Base-by-base conservation (phyloP, 1,140 invertebrate species). In the Diuraphis noxia region DNA sequence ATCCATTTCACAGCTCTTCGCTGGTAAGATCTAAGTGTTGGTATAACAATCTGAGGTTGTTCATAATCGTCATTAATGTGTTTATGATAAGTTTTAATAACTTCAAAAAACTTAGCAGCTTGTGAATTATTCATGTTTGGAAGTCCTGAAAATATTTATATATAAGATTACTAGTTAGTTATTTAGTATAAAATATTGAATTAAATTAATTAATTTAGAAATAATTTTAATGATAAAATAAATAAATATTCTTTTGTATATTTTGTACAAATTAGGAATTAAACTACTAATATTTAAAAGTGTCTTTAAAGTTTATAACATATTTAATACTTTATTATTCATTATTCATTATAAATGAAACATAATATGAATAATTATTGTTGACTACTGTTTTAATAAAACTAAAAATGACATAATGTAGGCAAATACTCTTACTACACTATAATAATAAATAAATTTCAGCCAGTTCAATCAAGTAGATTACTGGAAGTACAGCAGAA, bases 1-100 rank as follows among this genome's bases (percentile, higher is more conserved):
- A 97, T 96, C 96, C 96, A 97, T 52, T 93, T 93, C 0, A 97
- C 96, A 84, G 96, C 96, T 63, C 94, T 92, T 92, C 94, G 93
- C 93, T 97, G 96, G 93, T 97, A 97, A 13, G 94, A 94, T 91
- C 96, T 93, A n/a, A 97, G 93, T 81, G 92, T 93, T 36, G 95
- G 94, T 36, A 91, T 82, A 72, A 93, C 4, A 52, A 36, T 46
- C 34, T 82, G 86, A 23, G 77, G 52, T 85, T 86, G 77, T 91
- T 81, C 6, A 49, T 82, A 91, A 19, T 52, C n/a, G 36, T 91
- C 89, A 81, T 91, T 46, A 30, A 81, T 77, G 25, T 91, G 10
- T 30, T 38, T 25, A 82, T 91, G 89, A n/a, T 91, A 91, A 41
- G 25, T 38, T 82, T 91, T 82, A 19, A 91, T 79, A 2, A n/a